Evolutionary conservation across 2,113 vertebrate species (phyloP).

Genomic region (Caranx ignobilis): DNA sequence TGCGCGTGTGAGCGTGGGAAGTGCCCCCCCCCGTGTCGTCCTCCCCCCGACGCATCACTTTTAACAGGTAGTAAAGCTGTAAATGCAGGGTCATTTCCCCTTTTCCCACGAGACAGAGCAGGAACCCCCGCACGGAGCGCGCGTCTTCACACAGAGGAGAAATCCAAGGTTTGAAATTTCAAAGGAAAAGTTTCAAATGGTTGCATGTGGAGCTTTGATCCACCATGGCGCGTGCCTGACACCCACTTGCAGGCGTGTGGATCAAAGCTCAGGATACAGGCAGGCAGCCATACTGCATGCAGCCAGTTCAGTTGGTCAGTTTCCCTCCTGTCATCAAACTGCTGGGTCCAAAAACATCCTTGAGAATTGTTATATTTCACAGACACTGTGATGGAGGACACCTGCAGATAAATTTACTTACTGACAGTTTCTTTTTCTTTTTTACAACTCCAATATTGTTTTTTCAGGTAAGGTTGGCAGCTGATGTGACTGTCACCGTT

Average conservation of each 20-base stretch:
- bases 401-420: too few relatives aligned
- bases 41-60: slow-evolving; percentile 17
- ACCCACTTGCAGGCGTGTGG: neutral
- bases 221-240: neutral
- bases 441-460: too few relatives aligned
- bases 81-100: slow-evolving; percentile 22
- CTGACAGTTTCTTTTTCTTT: too few relatives aligned
- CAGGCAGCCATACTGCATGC: neutral
- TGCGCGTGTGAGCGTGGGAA: slow-evolving; percentile 44
- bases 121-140: neutral
- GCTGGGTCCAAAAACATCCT: too few relatives aligned
- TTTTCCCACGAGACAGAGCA: slow-evolving; percentile 38
- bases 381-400: too few relatives aligned
- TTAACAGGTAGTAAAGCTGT: slow-evolving; percentile 51
- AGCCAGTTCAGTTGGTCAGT: neutral
- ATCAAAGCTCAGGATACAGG: neutral
- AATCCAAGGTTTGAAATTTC: too few relatives aligned
- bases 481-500: too few relatives aligned
- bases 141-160: too few relatives aligned
- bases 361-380: too few relatives aligned
- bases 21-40: neutral
- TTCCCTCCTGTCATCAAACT: neutral
- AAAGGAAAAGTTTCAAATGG: too few relatives aligned
- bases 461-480: too few relatives aligned
- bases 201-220: neutral